These are phyloP conservation scores for Carettochelys insculpta DNA, from an alignment of 2,113 vertebrate genomes.

Conservation along the genomic window DNA sequence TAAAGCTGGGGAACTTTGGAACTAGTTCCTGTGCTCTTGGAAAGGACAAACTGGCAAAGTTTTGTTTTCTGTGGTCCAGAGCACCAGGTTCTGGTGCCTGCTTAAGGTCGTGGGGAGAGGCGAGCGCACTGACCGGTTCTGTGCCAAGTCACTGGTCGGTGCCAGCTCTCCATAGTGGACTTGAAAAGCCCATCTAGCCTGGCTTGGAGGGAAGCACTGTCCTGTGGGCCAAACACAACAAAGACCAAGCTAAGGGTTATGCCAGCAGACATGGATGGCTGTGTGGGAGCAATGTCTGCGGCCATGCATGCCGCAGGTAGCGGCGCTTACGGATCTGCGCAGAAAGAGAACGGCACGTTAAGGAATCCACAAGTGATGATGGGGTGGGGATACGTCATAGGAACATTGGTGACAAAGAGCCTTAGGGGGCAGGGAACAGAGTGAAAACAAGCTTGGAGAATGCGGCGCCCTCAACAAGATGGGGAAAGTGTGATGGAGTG, in stretches of 20 bases:
- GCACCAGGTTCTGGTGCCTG: not conserved
- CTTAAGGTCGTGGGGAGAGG: no score
- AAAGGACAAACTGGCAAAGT: not conserved
- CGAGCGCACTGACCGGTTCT: not conserved
- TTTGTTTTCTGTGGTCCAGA: not conserved
- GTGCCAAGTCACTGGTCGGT: no score
- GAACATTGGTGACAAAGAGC: not conserved
- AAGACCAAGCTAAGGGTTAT: not conserved
- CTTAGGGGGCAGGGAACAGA: not conserved
- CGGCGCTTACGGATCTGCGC: not conserved
- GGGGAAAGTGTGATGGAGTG: no score
- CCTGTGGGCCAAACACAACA: not conserved
- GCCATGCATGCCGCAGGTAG: no score
- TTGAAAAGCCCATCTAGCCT: constrained; percentile 34
- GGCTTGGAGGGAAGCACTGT: constrained; percentile 22
- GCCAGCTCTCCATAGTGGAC: constrained; percentile 25
- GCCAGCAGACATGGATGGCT: constrained; percentile 5
- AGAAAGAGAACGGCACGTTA: not conserved
- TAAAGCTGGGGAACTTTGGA: no score
- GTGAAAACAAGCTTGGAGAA: not conserved
- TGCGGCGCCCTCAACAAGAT: no score
- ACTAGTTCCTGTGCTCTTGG: no score
- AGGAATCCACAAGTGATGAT: not conserved
- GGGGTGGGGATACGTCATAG: not conserved
- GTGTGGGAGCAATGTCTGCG: not conserved